Evolutionary conservation across 1,140 invertebrate species (phyloP), one percentile per base, ranked within the genome.

Genomic region (Lordiphosa clarofinis): DNA sequence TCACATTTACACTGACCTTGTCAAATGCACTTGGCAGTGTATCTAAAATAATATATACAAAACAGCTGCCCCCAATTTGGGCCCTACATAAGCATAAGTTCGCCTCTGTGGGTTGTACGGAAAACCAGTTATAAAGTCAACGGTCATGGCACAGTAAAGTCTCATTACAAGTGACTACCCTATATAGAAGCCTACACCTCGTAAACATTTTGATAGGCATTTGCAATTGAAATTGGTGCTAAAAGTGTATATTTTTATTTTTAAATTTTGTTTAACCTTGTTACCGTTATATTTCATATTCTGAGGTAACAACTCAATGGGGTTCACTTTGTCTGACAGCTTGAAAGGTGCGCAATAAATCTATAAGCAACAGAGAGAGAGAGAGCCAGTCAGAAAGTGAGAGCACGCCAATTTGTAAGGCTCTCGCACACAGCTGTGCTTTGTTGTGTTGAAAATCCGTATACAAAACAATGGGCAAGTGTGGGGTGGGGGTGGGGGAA

Each of bases 61-160:
- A 24, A 24, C 55, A 49, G 48, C 19, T 48, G 35, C 19, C 0
- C 19, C 0, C 9, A 3, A 54, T 12, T 55, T 69, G 40, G 12
- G 15, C 4, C 8, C 31, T 31, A 5, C 9, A 11, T 43, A 6
- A 6, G 5, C 24, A 28, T 28, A 28, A 59, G 68, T 72, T 31
- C 64, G 69, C 46, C 42, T 59, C 69, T 47, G 65, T 62, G 42
- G 31, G 15, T 37, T 24, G 52, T 44, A 54, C 56, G 54, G 47
- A 72, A 69, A 72, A 72, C 69, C 65, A 72, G 69, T 72, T 72
- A 69, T 72, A 69, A 69, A 72, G 69, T 72, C 69, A 72, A 69
- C 65, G 69, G 69, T 72, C 68, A 72, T 68, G 64, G 35, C 55
- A 72, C 69, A 72, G 69, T 72, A 37, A 64, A 54, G 21, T 53